Evolutionary conservation across 2,797 vertebrate species (phyloP), one percentile per base, ranked within the genome.

Genomic region (Sitta carolinensis): DNA sequence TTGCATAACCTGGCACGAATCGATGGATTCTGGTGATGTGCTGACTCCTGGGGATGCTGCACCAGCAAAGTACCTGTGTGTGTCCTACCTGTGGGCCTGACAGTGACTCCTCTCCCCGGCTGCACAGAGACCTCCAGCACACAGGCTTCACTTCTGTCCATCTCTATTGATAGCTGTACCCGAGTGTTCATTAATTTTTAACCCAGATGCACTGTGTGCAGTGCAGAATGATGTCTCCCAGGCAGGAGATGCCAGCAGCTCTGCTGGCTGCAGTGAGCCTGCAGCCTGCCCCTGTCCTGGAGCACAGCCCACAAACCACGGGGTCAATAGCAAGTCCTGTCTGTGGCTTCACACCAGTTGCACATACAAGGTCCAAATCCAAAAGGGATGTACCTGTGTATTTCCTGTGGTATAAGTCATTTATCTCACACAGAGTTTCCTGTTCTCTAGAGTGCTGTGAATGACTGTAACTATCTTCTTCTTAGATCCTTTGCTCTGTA

Each of bases 321-420:
- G 64, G 7, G 79, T 64, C 93, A 75, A 43, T 42, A 57, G 73
- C 21, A 0, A 38, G 58, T 15, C 92, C 38, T 92, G 86, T 6
- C 82, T 92, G 93, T 88, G 91, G 94, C 90, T 94, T 93, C 85
- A 86, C 85, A 84, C 87, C 84, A 59, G 87, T 66, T 78, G 89
- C 89, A 72, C 4, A 0, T 43, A 11, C 58, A 14, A 62, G 63
- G 62, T 78, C 80, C 70, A 52, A 43, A 81, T 81, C 85, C 7
- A 2, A 76, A 93, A 42, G 81, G 76, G 83, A 82, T 63, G 45
- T 63, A 45, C 67, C 63, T 13, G 0, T 57, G 69, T 16, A 3
- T 89, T 93, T 90, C 59, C 84, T 92, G 92, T 43, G 78, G 27
- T 74, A 23, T 23, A 32, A 63, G 51, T 94, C 7, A 80, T 87